Evolutionary conservation across 2,888 invertebrate species (phyloP).

Genomic region (Chrysotoxum bicinctum): DNA sequence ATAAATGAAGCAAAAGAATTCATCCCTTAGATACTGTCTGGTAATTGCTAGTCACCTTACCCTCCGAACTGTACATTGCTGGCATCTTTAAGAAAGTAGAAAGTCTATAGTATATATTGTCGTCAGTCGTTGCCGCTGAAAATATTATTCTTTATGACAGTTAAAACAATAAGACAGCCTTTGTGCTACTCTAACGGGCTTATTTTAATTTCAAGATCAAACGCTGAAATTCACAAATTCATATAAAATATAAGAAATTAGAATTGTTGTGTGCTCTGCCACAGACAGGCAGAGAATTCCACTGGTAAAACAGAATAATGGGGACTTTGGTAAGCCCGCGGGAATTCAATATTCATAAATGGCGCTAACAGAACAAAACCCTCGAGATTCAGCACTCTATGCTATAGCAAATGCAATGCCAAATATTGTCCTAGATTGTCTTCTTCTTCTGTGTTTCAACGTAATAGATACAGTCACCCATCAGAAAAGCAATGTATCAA

Average conservation of each 20-base stretch:
- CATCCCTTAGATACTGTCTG: constrained; percentile 2
- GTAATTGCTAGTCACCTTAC: constrained; percentile 21
- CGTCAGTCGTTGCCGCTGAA: constrained; percentile 8
- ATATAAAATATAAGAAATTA: background rate
- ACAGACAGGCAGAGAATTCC: constrained; percentile 43
- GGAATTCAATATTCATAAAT: constrained; percentile 67
- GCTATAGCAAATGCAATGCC: background rate
- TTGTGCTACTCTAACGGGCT: constrained; percentile 45
- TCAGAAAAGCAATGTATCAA: constrained; percentile 30
- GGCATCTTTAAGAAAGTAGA: constrained; percentile 11
- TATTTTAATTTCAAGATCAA: constrained; percentile 73
- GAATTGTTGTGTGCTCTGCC: constrained; percentile 43
- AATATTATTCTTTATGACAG: constrained; percentile 72
- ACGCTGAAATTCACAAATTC: constrained; percentile 41
- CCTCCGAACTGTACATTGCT: background rate
- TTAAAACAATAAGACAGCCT: constrained; percentile 67
- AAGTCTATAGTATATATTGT: background rate
- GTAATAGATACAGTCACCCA: constrained; percentile 33
- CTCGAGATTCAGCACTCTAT: background rate
- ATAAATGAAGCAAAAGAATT: constrained; percentile 73
- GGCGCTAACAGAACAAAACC: constrained; percentile 48
- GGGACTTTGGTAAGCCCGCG: constrained; percentile 48
- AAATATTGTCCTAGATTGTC: constrained; percentile 37
- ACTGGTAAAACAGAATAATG: constrained; percentile 12
- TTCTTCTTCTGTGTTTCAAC: background rate